Percentiles rank a stretch among this genome's conserved stretches.
phyloP scores from a whole-genome alignment of 2,888 invertebrate genomes.

The Oasisia sp. region DNA sequence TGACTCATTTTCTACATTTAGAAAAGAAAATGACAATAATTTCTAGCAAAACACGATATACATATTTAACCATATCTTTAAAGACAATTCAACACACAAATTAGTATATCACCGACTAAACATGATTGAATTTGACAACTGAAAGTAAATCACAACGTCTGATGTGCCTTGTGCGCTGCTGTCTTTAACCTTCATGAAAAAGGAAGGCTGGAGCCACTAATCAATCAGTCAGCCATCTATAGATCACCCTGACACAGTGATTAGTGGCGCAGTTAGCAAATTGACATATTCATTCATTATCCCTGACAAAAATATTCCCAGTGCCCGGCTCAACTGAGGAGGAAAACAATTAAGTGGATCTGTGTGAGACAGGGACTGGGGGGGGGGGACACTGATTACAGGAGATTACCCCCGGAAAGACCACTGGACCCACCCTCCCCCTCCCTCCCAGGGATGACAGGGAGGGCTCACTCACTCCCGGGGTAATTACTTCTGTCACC shows the following conservation, averaged over 20 bases:
- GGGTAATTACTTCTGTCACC: slow-evolving; percentile 17
- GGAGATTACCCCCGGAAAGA: neutral
- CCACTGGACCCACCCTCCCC: neutral
- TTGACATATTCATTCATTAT: slow-evolving; percentile 2
- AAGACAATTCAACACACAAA: no score
- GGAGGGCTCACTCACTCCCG: neutral
- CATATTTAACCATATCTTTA: no score
- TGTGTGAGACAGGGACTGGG: neutral
- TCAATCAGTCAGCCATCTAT: neutral
- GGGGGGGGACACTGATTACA: neutral
- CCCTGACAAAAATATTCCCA: neutral
- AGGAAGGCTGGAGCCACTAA: neutral
- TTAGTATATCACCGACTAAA: no score
- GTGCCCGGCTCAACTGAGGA: neutral
- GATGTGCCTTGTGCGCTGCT: neutral
- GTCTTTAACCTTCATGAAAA: neutral
- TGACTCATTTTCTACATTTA: no score
- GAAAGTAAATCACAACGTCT: neutral
- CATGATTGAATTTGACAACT: neutral
- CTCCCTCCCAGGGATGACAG: neutral
- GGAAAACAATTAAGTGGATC: neutral
- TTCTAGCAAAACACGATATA: no score
- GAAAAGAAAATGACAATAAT: no score
- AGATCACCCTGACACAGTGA: neutral
- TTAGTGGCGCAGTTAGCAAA: neutral